Evolutionary conservation across 2,888 invertebrate genomes (phyloP), one percentile per base, ranked within the genome.

Genomic region (Dione juno): DNA sequence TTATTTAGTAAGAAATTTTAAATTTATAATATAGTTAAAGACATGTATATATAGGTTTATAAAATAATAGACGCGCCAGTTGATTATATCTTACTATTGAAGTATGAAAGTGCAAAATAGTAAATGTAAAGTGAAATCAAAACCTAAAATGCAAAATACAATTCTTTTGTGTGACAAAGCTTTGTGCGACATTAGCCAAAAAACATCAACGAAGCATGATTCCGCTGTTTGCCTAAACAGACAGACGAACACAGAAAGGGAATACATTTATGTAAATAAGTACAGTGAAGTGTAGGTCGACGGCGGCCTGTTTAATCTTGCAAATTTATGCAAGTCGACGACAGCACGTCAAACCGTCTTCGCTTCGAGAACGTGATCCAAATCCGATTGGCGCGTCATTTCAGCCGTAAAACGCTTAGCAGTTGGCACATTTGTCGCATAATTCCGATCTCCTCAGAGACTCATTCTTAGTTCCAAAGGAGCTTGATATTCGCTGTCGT

Each of bases 251-350:
- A 53, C 65, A 71, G 67, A 73, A 72, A 73, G 66, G 73, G 82
- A 84, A 85, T 83, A 87, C 83, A 85, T 86, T 86, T 89, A 90
- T 89, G 89, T 87, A 88, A 90, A 77, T 77, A 74, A 73, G 69
- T 70, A 70, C 54, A 70, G 70, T 70, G 84, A 83, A 82, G 84
- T 82, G 79, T 79, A 76, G 78, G 77, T 74, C 68, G 71, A 71
- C 73, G 80, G 79, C 81, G 84, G 80, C 78, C 86, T 83, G 84
- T 82, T 92, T 92, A 90, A 88, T 89, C 88, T 90, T 91, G 92
- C 89, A 92, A 92, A 92, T 92, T 89, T 92, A 92, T 92, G 92
- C 92, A 89, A 92, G 88, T 86, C 87, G 87, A 83, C 85, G 87
- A 85, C 89, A 87, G 86, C 89, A 88, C 88, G 89, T 90, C 91